Evolutionary conservation across 2,113 vertebrate genomes (phyloP).

Genomic region (Vulpes ferrilata): DNA sequence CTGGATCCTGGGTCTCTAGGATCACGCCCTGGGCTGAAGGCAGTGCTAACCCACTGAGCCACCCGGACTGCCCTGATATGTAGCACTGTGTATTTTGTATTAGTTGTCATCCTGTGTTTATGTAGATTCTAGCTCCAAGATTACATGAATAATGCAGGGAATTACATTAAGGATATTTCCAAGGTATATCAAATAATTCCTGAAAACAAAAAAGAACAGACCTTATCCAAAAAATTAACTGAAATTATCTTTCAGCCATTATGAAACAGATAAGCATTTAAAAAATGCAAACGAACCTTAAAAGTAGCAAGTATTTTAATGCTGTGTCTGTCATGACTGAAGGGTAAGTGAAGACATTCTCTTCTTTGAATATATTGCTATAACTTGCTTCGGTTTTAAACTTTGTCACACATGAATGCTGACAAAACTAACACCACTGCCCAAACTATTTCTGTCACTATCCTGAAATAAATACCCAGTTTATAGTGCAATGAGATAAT

Average conservation of each 20-base stretch:
- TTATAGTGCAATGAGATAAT: neutral
- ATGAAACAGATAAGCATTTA: neutral
- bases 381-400: neutral
- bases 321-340: neutral
- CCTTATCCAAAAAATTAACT: neutral
- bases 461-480: neutral
- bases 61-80: too few relatives aligned
- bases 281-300: neutral
- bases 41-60: too few relatives aligned
- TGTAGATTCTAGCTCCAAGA: neutral
- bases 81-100: neutral
- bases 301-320: neutral
- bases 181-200: neutral
- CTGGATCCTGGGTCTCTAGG: too few relatives aligned
- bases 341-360: neutral
- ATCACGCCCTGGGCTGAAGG: too few relatives aligned
- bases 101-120: neutral
- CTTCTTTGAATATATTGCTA: neutral
- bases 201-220: neutral
- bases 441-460: conserved; percentile 1
- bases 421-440: neutral
- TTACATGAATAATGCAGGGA: neutral
- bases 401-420: neutral
- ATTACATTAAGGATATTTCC: neutral
- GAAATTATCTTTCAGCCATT: neutral